A percentile compares a stretch with the other conserved stretches of the same genome.
Conservation (phyloP, 1,140 invertebrate genomes). For the Campoletis sonorensis region DNA sequence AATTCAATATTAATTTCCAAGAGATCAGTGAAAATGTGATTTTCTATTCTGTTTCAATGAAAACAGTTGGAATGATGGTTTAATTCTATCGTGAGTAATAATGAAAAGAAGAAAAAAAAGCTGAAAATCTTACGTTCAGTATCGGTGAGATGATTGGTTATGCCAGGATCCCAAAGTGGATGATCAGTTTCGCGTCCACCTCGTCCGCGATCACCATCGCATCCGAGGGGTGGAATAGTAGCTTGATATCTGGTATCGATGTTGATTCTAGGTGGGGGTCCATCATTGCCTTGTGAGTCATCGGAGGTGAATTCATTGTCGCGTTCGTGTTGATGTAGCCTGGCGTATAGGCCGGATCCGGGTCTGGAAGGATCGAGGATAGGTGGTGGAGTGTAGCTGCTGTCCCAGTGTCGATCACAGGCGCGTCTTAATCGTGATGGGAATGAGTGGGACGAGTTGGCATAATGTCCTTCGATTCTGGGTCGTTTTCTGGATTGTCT, state of each 20-base stretch:
- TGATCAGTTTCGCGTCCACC: slow-evolving; percentile 80
- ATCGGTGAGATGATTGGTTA: slow-evolving; percentile 82
- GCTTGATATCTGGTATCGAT: slow-evolving; percentile 94
- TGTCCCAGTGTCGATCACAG: slow-evolving; percentile 79
- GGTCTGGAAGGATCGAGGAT: slow-evolving; percentile 92
- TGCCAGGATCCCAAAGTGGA: slow-evolving; percentile 91
- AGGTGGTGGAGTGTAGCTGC: slow-evolving; percentile 93
- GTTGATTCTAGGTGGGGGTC: slow-evolving; percentile 85
- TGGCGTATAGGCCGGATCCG: slow-evolving; percentile 90
- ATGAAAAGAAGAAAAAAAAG: no score
- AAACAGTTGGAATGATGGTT: no score
- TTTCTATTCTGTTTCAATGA: no score
- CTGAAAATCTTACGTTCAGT: slow-evolving; percentile 81
- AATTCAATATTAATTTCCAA: no score
- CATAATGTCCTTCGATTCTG: slow-evolving; percentile 79
- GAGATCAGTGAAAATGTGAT: no score
- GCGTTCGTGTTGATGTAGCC: slow-evolving; percentile 71
- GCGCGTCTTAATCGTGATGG: slow-evolving; percentile 79
- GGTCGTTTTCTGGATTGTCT: slow-evolving; percentile 81
- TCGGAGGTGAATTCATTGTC: slow-evolving; percentile 74
- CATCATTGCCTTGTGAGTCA: slow-evolving; percentile 74
- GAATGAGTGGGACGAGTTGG: slow-evolving; percentile 74
- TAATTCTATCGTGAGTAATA: no score
- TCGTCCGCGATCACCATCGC: slow-evolving; percentile 73
- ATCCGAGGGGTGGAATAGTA: slow-evolving; percentile 81